These are phyloP conservation scores for Lutra lutra DNA, from an alignment of 2,797 vertebrate species.

Conservation along the genomic window DNA sequence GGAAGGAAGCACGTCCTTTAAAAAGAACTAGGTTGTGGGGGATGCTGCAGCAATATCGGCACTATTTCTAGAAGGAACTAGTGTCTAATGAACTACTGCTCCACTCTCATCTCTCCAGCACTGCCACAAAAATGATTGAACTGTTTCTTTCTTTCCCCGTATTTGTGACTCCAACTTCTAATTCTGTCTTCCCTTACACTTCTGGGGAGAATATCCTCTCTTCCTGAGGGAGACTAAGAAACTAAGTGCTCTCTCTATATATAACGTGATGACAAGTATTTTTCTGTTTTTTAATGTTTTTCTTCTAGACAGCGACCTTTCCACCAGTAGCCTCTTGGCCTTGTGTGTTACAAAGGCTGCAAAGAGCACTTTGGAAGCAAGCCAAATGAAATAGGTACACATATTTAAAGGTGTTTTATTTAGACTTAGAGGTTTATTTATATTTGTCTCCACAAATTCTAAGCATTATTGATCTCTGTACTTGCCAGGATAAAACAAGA, in stretches of 20 bases:
- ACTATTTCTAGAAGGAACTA: background rate
- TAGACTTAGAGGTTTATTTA: constrained; percentile 78
- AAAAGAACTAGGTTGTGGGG: background rate
- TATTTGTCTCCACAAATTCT: constrained; percentile 77
- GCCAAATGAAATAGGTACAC: constrained; percentile 69
- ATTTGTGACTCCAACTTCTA: background rate
- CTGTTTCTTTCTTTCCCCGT: background rate
- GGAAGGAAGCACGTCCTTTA: background rate
- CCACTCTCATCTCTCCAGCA: background rate
- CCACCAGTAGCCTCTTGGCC: background rate
- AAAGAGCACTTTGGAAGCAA: constrained; percentile 46
- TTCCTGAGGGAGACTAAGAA: background rate
- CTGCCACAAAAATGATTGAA: background rate
- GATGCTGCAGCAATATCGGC: rapidly evolving
- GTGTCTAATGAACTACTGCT: rapidly evolving
- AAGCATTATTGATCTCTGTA: constrained; percentile 78
- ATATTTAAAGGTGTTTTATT: constrained; percentile 76
- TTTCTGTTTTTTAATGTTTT: constrained; percentile 51
- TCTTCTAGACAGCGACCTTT: constrained; percentile 45
- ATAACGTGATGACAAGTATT: background rate
- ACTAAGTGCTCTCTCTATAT: background rate
- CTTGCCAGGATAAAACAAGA: constrained; percentile 77
- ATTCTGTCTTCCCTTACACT: background rate
- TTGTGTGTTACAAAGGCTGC: constrained; percentile 40
- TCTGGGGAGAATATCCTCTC: background rate